Base-by-base conservation (phyloP, 2,113 vertebrate species). In the Pituophis catenifer region DNA sequence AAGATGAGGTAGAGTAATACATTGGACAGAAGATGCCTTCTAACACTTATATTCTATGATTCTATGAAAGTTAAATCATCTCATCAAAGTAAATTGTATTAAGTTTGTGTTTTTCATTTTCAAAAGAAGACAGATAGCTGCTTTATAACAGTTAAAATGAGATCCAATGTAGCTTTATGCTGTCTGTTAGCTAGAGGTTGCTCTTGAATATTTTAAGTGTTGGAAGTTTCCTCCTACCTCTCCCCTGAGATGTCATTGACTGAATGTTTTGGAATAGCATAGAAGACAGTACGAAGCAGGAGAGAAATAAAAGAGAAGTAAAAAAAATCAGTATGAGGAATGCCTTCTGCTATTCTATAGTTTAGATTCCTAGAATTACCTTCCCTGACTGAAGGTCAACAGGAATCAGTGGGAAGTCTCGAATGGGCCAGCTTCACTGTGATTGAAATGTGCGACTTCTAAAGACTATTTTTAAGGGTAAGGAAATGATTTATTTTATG, bases 31-130 rank as follows among this genome's bases (percentile, higher is more conserved):
- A 70, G 29, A 1, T n/a, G 29, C 62, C 62, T 70, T 70, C 62
- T 70, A n/a, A 70, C 11, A 65, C 62, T n/a, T 65, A 55, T 17
- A 17, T 55, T 55, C 54, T 55, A 26, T 65, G 11, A 12, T 65
- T n/a, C 26, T n/a, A 86, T 75, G 23, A 90, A 92, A 93, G 62
- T 50, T 33, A 62, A 33, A 62, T 57, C 89, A 95, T 91, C 88
- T 88, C 52, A 87, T 90, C 93, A 23, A 92, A 89, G 33, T 57
- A 23, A 70, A 62, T 52, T 70, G 11, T n/a, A n/a, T 70, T 70
- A 70, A 70, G 11, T n/a, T 70, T 70, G 65, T 15, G 13, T 17
- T 70, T 70, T 70, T 33, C 3, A 15, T 91, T 90, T 48, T 90
- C 13, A 90, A 65, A 24, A 26, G 24, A 65, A 50, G 23, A 62